Base-by-base conservation (phyloP, 53 echinoderm and acorn worm genomes). In the Temnopleurus reevesii region DNA sequence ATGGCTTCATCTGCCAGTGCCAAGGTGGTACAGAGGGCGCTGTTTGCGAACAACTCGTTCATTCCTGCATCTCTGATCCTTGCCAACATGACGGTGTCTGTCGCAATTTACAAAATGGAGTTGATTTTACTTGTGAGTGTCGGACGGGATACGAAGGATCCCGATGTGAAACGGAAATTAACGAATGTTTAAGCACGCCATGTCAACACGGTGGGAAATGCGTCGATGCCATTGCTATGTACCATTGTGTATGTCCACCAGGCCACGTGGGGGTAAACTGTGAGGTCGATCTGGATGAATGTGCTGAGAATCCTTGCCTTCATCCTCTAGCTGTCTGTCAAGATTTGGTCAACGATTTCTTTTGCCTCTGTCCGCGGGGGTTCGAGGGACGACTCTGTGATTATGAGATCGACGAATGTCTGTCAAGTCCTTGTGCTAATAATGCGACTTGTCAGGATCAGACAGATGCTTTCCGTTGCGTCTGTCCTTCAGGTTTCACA, bases 191-290 rank as follows among this genome's bases (percentile, higher is more conserved):
- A 8, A 94, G 94, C 87, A 44, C 83, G 4, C 98, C 99, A 17
- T 99, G 99, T 80, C 23, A n/a, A 55, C 90, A 99, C 91, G 93
- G 93, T 58, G 99, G 99, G 47, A 92, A 83, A 24, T 99, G 99
- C 58, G 92, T 99, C 8, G 96, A 99, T 49, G 86, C 93, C 45
- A 80, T 90, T 1, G 96, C 57, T 0, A 86, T 89, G 91, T 99
- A 92, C 90, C 81, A 90, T 77, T 99, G 99, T 71, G 99, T 95
- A 61, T 99, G 99, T 81, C 91, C 95, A 41, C 93, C 92, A 12
- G 99, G 99, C 8, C 93, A 90, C 83, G 60, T 61, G 2, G 99
- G 99, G 13, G 46, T 53, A 5, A 90, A 91, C 63, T 99, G 99
- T 85, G 90, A 93, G 77, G 76, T 83, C 35, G 90, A 99, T 34